Evolutionary conservation across 2,113 vertebrate genomes (phyloP).

Genomic region (Sialia sialis): DNA sequence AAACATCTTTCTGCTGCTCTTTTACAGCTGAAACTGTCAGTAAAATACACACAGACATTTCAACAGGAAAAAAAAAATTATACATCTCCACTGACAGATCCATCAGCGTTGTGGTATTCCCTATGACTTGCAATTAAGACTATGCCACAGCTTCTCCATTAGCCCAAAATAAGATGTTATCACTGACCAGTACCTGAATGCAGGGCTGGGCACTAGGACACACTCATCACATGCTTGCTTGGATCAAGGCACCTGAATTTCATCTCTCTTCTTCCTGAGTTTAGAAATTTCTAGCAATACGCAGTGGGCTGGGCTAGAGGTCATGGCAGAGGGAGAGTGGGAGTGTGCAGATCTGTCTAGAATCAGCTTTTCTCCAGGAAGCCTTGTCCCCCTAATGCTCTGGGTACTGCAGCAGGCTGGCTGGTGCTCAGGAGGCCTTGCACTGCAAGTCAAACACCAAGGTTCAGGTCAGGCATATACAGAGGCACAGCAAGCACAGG

Average conservation of each 20-base stretch:
- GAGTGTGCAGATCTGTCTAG: neutral
- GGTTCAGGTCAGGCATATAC: neutral
- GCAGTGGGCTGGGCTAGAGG: neutral
- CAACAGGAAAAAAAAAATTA: neutral
- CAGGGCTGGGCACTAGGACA: neutral
- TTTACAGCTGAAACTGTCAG: conserved; percentile 12
- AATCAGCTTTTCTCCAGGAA: neutral
- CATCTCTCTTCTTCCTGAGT: neutral
- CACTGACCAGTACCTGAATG: neutral
- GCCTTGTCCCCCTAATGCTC: neutral
- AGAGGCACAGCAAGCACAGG: neutral
- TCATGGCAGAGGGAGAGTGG: neutral
- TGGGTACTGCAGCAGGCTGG: neutral
- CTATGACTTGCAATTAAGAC: neutral
- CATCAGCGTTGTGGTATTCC: neutral
- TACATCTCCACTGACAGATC: neutral
- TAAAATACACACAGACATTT: neutral
- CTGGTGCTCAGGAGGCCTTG: neutral
- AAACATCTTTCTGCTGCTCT: conserved; percentile 26
- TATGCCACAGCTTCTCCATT: neutral
- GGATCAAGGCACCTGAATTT: neutral
- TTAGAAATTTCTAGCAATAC: neutral
- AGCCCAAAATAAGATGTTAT: neutral
- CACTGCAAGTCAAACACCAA: neutral
- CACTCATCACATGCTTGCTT: neutral